Base-by-base conservation (phyloP, 2,797 vertebrate species). In the Chanos chanos region DNA sequence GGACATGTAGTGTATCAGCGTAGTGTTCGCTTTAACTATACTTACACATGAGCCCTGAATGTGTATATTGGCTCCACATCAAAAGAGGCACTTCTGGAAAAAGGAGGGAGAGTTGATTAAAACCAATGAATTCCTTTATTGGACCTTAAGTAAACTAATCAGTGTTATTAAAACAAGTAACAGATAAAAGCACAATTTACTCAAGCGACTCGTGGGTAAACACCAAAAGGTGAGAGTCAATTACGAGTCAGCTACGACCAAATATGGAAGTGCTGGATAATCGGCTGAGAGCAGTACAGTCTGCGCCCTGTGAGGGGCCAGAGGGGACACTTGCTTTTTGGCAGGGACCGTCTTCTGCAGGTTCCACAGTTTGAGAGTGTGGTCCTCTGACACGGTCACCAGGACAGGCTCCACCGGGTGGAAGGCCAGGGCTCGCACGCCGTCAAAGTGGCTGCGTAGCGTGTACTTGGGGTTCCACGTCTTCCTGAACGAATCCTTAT, bases 31-130 rank as follows among this genome's bases (percentile, higher is more conserved):
- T 13, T 44, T 7, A 34, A 63, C 31, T 73, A 55, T 72, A 94
- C 96, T 85, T 90, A 99, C 96, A 89, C 84, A 60, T 98, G 96
- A 64, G 92, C 96, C 90, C 96, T 94, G 87, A 98, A 99, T 1
- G 95, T 99, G 82, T 98, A 99, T 86, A 99, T 89, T 27, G 96
- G 96, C 76, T 98, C 96, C 89, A 98, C 96, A 76, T 99, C 96
- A 78, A 97, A 94, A 71, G 96, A 98, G 92, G 96, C 93, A 95
- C 94, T 97, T 95, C 95, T 99, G 74, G 44, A 73, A 50, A 24
- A 25, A 24, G 19, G 24, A 37, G 3, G 43, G 58, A 54, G 21
- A n/a, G n/a, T 3, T 16, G 1, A 50, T 65, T 8, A 53, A 3
- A 13, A 7, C n/a, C n/a, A n/a, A n/a, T n/a, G n/a, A n/a, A n/a